Evolutionary conservation across 1,140 invertebrate species (phyloP), one percentile per base, ranked within the genome.

Genomic region (Helicorthomorpha holstii): DNA sequence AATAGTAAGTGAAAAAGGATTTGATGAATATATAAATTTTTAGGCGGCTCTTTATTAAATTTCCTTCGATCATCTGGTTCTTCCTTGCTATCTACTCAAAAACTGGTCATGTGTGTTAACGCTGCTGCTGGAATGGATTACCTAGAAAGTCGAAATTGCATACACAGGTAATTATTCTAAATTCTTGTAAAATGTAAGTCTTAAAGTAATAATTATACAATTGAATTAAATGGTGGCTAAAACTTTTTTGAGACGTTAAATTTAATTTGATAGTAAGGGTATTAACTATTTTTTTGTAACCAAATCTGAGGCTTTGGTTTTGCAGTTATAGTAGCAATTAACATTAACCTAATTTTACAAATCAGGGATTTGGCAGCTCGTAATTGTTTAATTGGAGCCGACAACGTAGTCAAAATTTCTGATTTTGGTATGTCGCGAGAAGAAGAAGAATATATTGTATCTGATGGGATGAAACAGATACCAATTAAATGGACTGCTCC

Each of bases 381-480:
- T 55, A 98, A 97, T 70, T 97, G 93, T 71, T 75, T 95, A 54
- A 80, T 93, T 38, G 83, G 85, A 71, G 74, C 73, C 64, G 80
- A 86, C 50, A 84, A 85, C 59, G 80, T 81, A 56, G 89, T 95
- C 1, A 97, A 97, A 74, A 95, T 96, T 63, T 94, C 90, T 0
- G 91, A 96, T 68, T 96, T 96, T 73, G 92, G 93, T 56, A 96
- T 98, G 91, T 96, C 91, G 0, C 73, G 92, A 34, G 92, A 98
- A 69, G 91, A 95, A 66, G 85, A 95, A 66, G 91, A 95, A 66
- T 97, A 97, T 60, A 91, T 88, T 55, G 91, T 96, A 38, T 94
- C 90, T 1, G 88, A 93, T 59, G 91, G 91, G 23, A 90, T 96
- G 85, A 95, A 96, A 69, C 91, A 96, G 72, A 96, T 97, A 63